Evolutionary conservation across 2,797 vertebrate genomes (phyloP).

Genomic region (Myotis planiceps): DNA sequence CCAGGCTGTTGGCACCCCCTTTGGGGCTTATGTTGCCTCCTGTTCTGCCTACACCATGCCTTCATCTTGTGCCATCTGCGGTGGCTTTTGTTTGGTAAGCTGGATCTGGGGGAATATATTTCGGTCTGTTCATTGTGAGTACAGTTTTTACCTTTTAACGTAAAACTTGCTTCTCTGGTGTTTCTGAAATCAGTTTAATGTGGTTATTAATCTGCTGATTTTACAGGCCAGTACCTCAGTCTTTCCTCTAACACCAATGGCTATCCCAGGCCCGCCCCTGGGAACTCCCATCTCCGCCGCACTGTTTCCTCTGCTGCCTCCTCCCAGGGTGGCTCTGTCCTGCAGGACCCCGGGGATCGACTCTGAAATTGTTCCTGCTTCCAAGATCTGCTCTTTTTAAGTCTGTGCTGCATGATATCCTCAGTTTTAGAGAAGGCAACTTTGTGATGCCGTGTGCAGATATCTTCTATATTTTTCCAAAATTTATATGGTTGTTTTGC

Average conservation of each 20-base stretch:
- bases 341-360: background rate
- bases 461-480: background rate
- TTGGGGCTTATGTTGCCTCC: background rate
- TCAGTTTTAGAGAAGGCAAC: background rate
- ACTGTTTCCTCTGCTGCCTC: background rate
- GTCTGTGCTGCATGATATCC: background rate
- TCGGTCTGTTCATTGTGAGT: background rate
- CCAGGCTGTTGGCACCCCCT: background rate
- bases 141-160: background rate
- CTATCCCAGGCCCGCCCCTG: accelerated
- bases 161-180: background rate
- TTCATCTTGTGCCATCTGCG: background rate
- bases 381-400: background rate
- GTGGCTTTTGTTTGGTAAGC: background rate
- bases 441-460: background rate
- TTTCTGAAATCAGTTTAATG: background rate
- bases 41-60: background rate
- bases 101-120: background rate
- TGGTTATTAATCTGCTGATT: background rate
- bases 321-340: background rate
- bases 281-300: background rate
- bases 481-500: background rate
- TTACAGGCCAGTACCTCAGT: background rate
- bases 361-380: background rate
- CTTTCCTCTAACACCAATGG: background rate